Conservation (phyloP, 1,140 invertebrate genomes). For the Papilio xuthus region DNA sequence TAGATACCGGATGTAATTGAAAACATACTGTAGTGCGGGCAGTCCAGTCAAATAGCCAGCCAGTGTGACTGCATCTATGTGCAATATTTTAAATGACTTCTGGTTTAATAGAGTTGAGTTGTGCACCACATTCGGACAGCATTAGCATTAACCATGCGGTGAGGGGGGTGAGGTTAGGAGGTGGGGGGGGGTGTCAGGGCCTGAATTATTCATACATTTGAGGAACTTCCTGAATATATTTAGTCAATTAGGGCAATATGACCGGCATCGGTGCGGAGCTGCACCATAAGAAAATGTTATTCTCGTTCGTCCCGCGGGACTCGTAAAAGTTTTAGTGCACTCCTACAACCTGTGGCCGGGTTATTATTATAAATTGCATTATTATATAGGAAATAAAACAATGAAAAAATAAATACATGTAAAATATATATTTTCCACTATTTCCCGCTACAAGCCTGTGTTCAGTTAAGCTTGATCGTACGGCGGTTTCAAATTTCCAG, state of each 20-base stretch:
- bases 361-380: not conserved
- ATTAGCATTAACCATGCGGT: not conserved
- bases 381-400: not conserved
- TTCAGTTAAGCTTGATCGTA: not conserved
- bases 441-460: not conserved
- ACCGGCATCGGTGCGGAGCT: not conserved
- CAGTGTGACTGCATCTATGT: not conserved
- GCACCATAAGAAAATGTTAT: constrained; percentile 13
- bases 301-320: not conserved
- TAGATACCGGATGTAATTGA: not conserved
- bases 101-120: not conserved
- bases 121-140: constrained; percentile 1
- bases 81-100: constrained; percentile 8
- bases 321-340: not conserved
- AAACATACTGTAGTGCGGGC: not conserved
- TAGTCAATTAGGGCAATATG: not conserved
- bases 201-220: constrained; percentile 19
- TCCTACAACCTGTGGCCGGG: not conserved
- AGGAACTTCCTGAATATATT: constrained; percentile 17
- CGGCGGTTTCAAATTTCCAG: not conserved
- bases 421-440: not conserved
- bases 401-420: not conserved
- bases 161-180: too few species aligned
- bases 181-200: not conserved
- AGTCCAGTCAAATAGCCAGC: not conserved